These are phyloP conservation scores for Heliconius ismenius DNA, from an alignment of 2,888 invertebrate genomes.

Conservation along the genomic window DNA sequence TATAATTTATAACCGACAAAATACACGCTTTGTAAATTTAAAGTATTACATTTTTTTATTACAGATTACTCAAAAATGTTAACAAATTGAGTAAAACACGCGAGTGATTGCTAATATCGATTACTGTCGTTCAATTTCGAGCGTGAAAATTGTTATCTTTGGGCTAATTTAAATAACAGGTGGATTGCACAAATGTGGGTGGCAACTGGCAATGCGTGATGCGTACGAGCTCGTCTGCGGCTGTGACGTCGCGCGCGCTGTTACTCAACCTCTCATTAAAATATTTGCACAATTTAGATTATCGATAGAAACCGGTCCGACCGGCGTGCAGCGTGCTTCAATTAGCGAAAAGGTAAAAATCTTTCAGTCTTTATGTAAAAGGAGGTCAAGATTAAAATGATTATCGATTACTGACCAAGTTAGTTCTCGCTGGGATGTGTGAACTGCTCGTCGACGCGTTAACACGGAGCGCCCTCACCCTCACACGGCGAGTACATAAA, in stretches of 20 bases:
- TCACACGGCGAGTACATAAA: conserved; percentile 32
- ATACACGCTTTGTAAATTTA: not conserved
- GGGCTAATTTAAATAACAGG: conserved; percentile 57
- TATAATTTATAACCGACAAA: conserved; percentile 1
- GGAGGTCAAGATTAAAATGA: conserved; percentile 76
- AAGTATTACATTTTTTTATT: not conserved
- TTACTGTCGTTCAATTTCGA: conserved; percentile 21
- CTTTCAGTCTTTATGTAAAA: conserved; percentile 54
- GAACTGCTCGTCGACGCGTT: conserved; percentile 18
- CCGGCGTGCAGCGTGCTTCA: conserved; percentile 39
- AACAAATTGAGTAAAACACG: not conserved
- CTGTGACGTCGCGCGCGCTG: conserved; percentile 51
- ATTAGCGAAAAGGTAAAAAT: conserved; percentile 47
- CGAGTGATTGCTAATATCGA: conserved; percentile 15
- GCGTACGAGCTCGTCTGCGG: conserved; percentile 44
- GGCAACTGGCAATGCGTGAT: conserved; percentile 45
- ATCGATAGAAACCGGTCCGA: conserved; percentile 44
- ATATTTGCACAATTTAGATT: conserved; percentile 56
- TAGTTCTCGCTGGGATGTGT: conserved; percentile 10
- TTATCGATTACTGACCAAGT: conserved; percentile 46
- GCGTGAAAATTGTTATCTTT: conserved; percentile 43
- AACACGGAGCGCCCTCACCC: conserved; percentile 10
- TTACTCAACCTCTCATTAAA: conserved; percentile 47
- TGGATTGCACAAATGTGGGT: conserved; percentile 65
- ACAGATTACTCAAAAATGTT: conserved; percentile 16